A percentile compares a stretch with the other conserved stretches of the same genome.
phyloP scores from a whole-genome alignment of 1,140 invertebrate species.

The Philotrypesis tridentata region DNA sequence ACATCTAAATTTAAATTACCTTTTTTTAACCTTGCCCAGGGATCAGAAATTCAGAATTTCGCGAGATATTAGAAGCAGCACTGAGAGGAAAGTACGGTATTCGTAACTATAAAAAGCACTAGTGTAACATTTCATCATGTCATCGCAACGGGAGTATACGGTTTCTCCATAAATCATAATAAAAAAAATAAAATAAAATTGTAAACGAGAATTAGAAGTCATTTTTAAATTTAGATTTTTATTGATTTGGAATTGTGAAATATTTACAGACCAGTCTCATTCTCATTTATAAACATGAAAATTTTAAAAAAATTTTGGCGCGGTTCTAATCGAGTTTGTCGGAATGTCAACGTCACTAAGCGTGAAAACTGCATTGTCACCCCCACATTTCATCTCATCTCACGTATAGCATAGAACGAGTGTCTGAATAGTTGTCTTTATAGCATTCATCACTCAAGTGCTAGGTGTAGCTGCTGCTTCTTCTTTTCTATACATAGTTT shows the following conservation, averaged over 20 bases:
- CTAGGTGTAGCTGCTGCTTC: neutral
- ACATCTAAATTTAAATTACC: slow-evolving; percentile 2
- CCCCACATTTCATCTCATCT: neutral
- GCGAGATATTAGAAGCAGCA: slow-evolving; percentile 49
- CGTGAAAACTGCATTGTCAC: neutral
- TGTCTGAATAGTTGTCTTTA: neutral
- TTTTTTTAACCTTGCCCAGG: slow-evolving; percentile 46
- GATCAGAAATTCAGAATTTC: slow-evolving; percentile 49
- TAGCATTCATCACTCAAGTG: neutral
- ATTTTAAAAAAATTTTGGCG: neutral
- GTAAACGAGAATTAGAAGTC: neutral
- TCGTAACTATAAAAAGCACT: slow-evolving; percentile 33
- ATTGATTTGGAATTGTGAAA: neutral
- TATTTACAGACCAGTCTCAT: neutral
- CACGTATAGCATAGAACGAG: neutral
- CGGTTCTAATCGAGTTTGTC: no score
- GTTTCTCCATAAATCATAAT: neutral
- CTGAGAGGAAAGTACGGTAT: slow-evolving; percentile 46
- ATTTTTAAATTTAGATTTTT: neutral
- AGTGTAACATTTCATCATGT: slow-evolving; percentile 31
- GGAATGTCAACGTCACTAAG: neutral
- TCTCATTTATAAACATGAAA: neutral
- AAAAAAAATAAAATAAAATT: neutral
- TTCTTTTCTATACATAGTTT: neutral
- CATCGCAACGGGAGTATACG: slow-evolving; percentile 24